These are phyloP conservation scores for Ectemnius cavifrons DNA, from an alignment of 2,888 invertebrate species.

Conservation along the genomic window DNA sequence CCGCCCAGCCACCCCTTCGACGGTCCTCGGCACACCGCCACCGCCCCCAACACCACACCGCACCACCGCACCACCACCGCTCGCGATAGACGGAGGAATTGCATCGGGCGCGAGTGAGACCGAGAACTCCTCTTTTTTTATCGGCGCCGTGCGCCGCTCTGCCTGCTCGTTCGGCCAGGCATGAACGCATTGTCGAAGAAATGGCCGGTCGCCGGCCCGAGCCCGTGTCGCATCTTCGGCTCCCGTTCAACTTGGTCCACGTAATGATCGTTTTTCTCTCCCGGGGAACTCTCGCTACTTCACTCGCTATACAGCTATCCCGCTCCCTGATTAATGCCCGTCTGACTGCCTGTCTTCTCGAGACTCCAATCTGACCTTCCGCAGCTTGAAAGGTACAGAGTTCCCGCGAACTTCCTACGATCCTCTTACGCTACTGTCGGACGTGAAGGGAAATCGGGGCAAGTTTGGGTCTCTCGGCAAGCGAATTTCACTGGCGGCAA, in stretches of 20 bases:
- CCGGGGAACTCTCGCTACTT: neutral
- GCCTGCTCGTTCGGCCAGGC: slow-evolving; percentile 72
- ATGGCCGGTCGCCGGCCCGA: slow-evolving; percentile 70
- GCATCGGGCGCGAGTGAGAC: slow-evolving; percentile 49
- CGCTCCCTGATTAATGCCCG: too few species aligned
- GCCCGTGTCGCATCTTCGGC: slow-evolving; percentile 15
- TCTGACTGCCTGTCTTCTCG: too few species aligned
- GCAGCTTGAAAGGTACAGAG: too few species aligned
- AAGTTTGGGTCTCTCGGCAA: too few species aligned
- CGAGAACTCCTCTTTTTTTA: slow-evolving; percentile 71
- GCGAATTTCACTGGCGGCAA: too few species aligned
- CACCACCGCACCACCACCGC: slow-evolving; percentile 57
- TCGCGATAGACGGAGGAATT: slow-evolving; percentile 59
- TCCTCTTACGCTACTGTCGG: too few species aligned
- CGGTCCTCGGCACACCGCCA: slow-evolving; percentile 64
- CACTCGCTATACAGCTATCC: too few species aligned
- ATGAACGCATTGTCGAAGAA: slow-evolving; percentile 76
- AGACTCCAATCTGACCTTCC: too few species aligned
- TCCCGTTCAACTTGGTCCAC: neutral
- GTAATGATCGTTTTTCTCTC: neutral
- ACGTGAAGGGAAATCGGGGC: too few species aligned
- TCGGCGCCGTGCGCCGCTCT: slow-evolving; percentile 72
- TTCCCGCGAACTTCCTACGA: too few species aligned
- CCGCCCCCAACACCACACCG: slow-evolving; percentile 60
- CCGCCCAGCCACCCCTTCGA: slow-evolving; percentile 58